Conservation (phyloP, 2,888 invertebrate genomes). For the Eutolmus rufibarbis region DNA sequence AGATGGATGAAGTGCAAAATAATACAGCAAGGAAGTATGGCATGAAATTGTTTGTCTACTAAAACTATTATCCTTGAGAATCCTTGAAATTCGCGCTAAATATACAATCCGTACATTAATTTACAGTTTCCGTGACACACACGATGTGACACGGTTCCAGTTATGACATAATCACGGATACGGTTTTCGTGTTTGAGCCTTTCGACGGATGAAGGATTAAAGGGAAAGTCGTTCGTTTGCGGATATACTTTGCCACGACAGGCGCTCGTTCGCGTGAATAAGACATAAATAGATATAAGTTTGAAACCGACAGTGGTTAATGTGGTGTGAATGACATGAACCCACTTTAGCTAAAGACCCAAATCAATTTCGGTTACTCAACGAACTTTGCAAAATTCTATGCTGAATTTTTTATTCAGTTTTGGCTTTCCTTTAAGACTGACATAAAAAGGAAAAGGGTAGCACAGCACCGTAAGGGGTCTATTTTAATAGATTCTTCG, state of each 20-base stretch:
- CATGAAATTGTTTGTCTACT: neutral
- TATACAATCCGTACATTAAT: neutral
- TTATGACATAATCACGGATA: neutral
- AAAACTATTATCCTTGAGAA: neutral
- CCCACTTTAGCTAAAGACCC: conserved; percentile 14
- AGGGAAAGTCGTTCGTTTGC: neutral
- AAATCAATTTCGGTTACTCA: conserved; percentile 15
- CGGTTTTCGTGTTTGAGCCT: neutral
- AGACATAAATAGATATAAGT: neutral
- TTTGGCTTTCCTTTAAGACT: neutral
- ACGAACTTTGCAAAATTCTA: neutral
- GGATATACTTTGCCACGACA: neutral
- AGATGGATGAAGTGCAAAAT: neutral
- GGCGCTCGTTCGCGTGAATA: neutral
- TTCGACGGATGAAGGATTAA: neutral
- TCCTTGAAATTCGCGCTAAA: neutral
- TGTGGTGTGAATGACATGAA: conserved; percentile 11
- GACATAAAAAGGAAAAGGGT: neutral
- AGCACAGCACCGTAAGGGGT: neutral
- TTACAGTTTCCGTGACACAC: neutral
- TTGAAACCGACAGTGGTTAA: neutral
- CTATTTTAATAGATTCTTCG: neutral
- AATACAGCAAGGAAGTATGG: neutral
- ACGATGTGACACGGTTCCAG: neutral
- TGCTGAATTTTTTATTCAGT: neutral